These are phyloP conservation scores for Anabas testudineus DNA, from an alignment of 2,797 vertebrate genomes.

Conservation along the genomic window DNA sequence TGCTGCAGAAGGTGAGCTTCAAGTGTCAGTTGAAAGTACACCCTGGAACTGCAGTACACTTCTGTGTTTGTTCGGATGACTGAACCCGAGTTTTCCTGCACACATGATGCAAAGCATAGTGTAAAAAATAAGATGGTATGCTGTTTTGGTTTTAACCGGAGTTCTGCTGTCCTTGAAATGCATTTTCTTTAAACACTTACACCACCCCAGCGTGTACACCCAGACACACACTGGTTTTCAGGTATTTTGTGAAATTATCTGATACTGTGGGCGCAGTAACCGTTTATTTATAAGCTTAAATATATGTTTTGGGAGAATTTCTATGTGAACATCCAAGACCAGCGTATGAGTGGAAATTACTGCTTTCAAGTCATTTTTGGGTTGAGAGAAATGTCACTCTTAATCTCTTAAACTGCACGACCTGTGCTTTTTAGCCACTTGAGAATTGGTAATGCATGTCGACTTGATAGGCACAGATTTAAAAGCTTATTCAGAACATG, in stretches of 20 bases:
- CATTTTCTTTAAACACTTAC: background rate
- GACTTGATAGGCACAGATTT: conserved; percentile 55
- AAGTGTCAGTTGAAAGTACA: conserved; percentile 9
- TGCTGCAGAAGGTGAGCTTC: conserved; percentile 94
- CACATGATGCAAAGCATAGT: conserved; percentile 1
- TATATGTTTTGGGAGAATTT: conserved; percentile 27
- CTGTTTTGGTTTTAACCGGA: background rate
- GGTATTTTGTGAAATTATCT: conserved; percentile 15
- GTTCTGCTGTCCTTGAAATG: conserved; percentile 1
- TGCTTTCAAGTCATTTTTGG: conserved; percentile 48
- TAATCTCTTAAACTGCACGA: conserved; percentile 45
- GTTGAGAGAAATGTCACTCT: conserved; percentile 59
- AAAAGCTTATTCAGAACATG: conserved; percentile 71
- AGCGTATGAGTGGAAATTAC: conserved; percentile 29
- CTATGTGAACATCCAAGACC: conserved; percentile 10
- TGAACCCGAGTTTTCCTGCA: conserved; percentile 7
- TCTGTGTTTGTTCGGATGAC: background rate
- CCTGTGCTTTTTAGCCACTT: conserved; percentile 63
- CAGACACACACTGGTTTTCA: background rate
- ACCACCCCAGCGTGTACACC: background rate
- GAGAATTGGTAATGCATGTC: conserved; percentile 58
- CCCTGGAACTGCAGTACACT: background rate
- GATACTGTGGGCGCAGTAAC: conserved; percentile 3
- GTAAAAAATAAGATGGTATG: background rate
- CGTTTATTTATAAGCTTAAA: conserved; percentile 41